Conservation (phyloP, 2,113 vertebrate genomes). For the Hemiscyllium ocellatum region DNA sequence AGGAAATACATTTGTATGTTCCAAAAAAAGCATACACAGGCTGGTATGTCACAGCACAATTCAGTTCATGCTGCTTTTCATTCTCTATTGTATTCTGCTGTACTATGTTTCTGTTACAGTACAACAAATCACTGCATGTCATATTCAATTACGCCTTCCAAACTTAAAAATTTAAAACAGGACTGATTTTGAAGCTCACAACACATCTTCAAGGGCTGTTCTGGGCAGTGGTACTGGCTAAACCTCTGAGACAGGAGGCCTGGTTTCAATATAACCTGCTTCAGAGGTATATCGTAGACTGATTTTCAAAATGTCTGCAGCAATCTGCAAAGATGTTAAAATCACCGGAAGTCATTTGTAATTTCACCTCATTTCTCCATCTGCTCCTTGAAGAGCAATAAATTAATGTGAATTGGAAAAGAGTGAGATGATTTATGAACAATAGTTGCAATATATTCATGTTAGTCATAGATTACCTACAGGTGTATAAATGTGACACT, state of each 20-base stretch:
- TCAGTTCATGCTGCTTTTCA: not conserved
- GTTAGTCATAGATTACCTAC: slow-evolving; percentile 20
- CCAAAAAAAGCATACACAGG: not conserved
- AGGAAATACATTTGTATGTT: not conserved
- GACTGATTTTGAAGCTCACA: not conserved
- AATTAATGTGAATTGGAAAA: not conserved
- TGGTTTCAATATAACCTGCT: too few species aligned
- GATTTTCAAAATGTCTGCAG: too few species aligned
- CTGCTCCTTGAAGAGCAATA: not conserved
- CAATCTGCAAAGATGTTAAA: not conserved
- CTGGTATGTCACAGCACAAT: not conserved
- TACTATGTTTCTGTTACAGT: too few species aligned
- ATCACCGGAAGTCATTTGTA: not conserved
- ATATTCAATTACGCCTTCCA: not conserved
- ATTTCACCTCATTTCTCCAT: not conserved
- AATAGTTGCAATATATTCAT: not conserved
- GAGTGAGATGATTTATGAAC: not conserved
- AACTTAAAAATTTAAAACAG: not conserved
- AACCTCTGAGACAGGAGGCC: too few species aligned
- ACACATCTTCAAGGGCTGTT: not conserved
- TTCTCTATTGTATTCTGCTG: not conserved
- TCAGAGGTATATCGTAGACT: too few species aligned
- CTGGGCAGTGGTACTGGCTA: too few species aligned
- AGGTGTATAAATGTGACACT: slow-evolving; percentile 10
- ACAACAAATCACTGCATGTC: too few species aligned